Evolutionary conservation across 30 jellyfish, hydroid and myxozoan genomes (phyloP), one percentile per base, ranked within the genome.

Genomic region (Pseudorhiza aurosa): DNA sequence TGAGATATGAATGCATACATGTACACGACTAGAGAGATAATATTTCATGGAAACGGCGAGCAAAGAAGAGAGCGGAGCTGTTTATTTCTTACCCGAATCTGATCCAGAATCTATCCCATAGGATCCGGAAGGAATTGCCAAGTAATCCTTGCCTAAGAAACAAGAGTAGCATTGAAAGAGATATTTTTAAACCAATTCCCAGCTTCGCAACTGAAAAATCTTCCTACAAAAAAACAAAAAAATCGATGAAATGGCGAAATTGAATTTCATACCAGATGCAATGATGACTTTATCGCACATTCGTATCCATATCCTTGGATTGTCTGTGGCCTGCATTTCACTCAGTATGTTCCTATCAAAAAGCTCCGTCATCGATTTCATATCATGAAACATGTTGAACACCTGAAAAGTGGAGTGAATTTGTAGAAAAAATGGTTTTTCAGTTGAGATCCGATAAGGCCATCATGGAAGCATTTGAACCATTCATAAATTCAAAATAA

Each of bases 291-390:
- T 65, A 18, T 67, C 96, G 21, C 47, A 18, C 0, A 22, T 17
- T 68, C 98, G 50, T 60, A 28, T 83, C 98, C 98, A 90, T 1
- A 68, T 36, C 1, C 68, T 60, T 7, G 65, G 81, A 46, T 65
- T 56, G 33, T 59, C 81, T 31, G 82, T 60, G 9, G 90, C 75
- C 14, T 64, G 49, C 44, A 90, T 67, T 47, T 90, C 98, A 26
- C 43, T 80, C 25, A 76, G 80, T 10, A 27, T 59, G 56, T 84
- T 90, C 36, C 55, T 65, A 24, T 94, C 95, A 42, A 90, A 90
- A 24, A 83, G 82, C 65, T 90, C 98, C 6, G 96, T 81, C 30
- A 71, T 58, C n/a, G 85, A 19, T 18, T 71, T 57, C 75, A 85
- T 69, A 24, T 39, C 44, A 32, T 59, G 72, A 76, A 90, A n/a